Percentiles rank a stretch among this genome's conserved stretches.
Evolutionary conservation across 2,888 invertebrate genomes (phyloP).

Genomic region (Pediacus dermestoides): DNA sequence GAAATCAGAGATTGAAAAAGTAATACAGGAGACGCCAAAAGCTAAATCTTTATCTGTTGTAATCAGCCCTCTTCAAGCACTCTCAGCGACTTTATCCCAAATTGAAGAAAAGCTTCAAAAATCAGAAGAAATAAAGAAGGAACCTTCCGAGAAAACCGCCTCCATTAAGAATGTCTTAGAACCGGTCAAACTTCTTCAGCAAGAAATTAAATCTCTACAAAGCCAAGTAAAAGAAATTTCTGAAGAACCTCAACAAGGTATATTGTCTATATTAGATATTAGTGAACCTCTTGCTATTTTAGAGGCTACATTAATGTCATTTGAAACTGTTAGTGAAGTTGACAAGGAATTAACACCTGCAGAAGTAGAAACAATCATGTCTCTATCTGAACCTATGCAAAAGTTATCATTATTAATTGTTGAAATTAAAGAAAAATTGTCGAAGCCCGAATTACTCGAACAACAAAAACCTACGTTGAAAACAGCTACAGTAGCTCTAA

Average conservation of each 20-base stretch:
- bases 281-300: constrained; percentile 16
- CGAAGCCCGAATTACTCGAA: constrained; percentile 12
- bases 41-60: constrained; percentile 15
- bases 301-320: constrained; percentile 14
- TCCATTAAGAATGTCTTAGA: too few species aligned
- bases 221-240: constrained; percentile 5
- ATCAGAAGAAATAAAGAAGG: too few species aligned
- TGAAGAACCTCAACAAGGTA: constrained; percentile 12
- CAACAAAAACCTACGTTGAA: constrained; percentile 9
- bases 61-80: constrained; percentile 13
- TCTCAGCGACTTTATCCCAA: constrained; percentile 15
- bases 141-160: background rate
- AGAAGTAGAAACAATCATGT: too few species aligned
- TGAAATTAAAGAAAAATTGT: constrained; percentile 8
- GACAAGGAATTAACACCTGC: too few species aligned
- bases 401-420: constrained; percentile 7
- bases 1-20: constrained; percentile 18
- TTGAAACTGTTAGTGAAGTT: constrained; percentile 6
- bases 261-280: constrained; percentile 21
- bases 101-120: constrained; percentile 11
- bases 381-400: background rate
- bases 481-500: constrained; percentile 10
- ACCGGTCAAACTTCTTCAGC: too few species aligned
- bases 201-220: constrained; percentile 6
- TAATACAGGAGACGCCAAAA: constrained; percentile 11